Evolutionary conservation across 2,113 vertebrate genomes (phyloP), one percentile per base, ranked within the genome.

Genomic region (Toxostoma redivivum): DNA sequence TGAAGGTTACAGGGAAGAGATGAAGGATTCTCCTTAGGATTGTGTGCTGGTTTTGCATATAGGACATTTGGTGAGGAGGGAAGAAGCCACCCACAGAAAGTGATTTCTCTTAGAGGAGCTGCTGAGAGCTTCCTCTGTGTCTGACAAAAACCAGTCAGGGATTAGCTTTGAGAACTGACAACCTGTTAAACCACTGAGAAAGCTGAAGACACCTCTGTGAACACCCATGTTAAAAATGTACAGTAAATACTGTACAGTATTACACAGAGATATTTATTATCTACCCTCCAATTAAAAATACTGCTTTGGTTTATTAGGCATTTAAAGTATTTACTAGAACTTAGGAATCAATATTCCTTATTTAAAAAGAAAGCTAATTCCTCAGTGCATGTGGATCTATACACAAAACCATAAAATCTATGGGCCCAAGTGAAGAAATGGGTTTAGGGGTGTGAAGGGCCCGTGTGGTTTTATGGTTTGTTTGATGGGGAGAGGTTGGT

Each of bases 381-480:
- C 30, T 71, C 28, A 16, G 23, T 54, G 50, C 42, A 13, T 25
- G 2, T 51, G 58, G 42, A 44, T 76, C 38, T 25, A 6, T 58
- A 33, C 10, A 64, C 3, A 54, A 67, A 80, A 0, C 18, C 50
- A 35, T 11, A 33, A 33, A 73, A 61, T 70, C 11, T 38, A 2
- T 60, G 48, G 22, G n/a, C 10, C n/a, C 42, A 53, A 3, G 2
- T 44, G 30, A 42, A 57, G 14, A 23, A 23, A 51, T 13, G 5
- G 6, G 5, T 11, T 74, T 54, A 16, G 33, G 3, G 11, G 11
- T 1, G 0, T 30, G 22, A 64, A 54, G 74, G 30, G 24, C 5
- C 33, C 0, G 0, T 42, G 12, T 11, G 23, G 2, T 31, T 17
- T 25, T 23, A 22, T 31, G 7, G 5, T 23, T 62, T 47, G 8